These are phyloP conservation scores for Conopomorpha cramerella DNA, from an alignment of 1,140 invertebrate genomes.

Conservation along the genomic window DNA sequence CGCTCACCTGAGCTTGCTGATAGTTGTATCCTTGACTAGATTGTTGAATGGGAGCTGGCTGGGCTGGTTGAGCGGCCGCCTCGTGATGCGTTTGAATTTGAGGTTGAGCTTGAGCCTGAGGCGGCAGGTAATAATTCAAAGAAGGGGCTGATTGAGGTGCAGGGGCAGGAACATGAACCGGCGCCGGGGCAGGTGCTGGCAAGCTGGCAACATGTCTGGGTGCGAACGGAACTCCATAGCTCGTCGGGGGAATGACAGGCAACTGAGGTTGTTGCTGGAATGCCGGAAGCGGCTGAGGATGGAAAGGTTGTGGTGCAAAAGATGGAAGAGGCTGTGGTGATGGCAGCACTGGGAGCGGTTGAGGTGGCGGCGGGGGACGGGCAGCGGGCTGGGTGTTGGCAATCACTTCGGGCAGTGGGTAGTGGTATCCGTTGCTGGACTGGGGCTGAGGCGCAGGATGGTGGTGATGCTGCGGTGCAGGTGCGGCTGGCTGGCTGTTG, in stretches of 20 bases:
- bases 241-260: neutral
- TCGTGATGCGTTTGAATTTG: neutral
- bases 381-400: neutral
- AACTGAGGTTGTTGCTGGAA: neutral
- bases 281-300: neutral
- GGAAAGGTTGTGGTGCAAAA: neutral
- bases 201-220: neutral
- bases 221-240: neutral
- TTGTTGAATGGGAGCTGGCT: neutral
- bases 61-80: neutral
- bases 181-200: slow-evolving; percentile 1
- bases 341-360: neutral
- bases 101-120: neutral
- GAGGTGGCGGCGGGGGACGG: slow-evolving; percentile 1
- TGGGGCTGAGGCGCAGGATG: too few relatives aligned
- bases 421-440: too few relatives aligned
- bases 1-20: slow-evolving; percentile 9
- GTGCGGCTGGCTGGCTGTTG: too few relatives aligned
- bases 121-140: neutral
- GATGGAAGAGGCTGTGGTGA: neutral
- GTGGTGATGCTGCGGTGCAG: too few relatives aligned
- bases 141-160: neutral
- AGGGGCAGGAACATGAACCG: neutral
- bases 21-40: slow-evolving; percentile 12
- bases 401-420: too few relatives aligned